Evolutionary conservation across 2,113 vertebrate species (phyloP), one percentile per base, ranked within the genome.

Genomic region (Chinchilla lanigera): DNA sequence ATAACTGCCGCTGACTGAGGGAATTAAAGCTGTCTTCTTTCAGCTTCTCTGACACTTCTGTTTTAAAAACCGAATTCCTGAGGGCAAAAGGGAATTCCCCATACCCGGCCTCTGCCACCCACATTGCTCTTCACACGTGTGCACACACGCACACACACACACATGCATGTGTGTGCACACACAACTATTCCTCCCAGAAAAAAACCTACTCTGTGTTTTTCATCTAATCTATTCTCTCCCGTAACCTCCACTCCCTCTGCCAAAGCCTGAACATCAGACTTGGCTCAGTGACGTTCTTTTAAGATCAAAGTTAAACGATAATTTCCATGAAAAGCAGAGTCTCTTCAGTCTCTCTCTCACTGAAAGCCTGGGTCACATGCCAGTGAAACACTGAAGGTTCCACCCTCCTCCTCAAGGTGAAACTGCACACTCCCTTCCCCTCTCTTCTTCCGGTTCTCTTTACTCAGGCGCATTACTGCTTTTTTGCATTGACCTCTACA

Each of bases 241-340:
- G 14, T 44, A 65, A 56, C 35, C 56, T 95, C 30, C 22, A 56
- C 24, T 85, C 54, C 86, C n/a, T 92, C 52, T 30, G 50, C 67
- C 54, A 4, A 89, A 75, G 81, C 14, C 85, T 96, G 95, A 96
- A 93, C 94, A 96, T 96, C 90, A 90, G 77, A 93, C 88, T 97
- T 97, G 87, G 86, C 90, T 97, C 87, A 69, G 52, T 96, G 92
- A 95, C 86, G 92, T 96, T 97, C 78, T 82, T 87, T 95, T 89
- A 97, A 97, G 96, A 98, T 97, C 95, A 98, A 97, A 98, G 96
- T 92, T 71, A 95, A 88, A 96, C 16, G 54, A 94, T 92, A 95
- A 97, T 97, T 97, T 97, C 96, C 95, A 90, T 94, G 88, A 97
- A 98, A 97, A 86, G 82, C 93, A 97, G 95, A 97, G 86, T 84